Evolutionary conservation across 1,140 invertebrate species (phyloP).

Genomic region (Wasmannia auropunctata): DNA sequence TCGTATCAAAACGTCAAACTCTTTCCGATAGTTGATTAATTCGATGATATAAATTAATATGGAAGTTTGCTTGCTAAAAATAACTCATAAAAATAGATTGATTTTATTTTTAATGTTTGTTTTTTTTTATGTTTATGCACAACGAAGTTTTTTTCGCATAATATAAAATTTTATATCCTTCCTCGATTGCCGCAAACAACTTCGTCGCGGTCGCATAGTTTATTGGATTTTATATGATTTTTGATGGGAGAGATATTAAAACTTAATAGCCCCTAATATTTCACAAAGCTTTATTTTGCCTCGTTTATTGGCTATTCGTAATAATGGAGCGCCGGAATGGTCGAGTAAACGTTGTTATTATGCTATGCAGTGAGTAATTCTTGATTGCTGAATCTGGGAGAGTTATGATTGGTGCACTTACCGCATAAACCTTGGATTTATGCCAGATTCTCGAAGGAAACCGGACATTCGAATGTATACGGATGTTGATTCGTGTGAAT

Average conservation of each 20-base stretch:
- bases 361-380: constrained; percentile 22
- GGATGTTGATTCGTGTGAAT: neutral
- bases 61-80: neutral
- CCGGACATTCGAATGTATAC: neutral
- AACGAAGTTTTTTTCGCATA: neutral
- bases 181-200: neutral
- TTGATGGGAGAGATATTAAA: neutral
- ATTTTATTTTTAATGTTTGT: neutral
- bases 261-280: neutral
- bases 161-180: neutral
- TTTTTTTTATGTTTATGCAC: neutral
- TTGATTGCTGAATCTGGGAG: constrained; percentile 18
- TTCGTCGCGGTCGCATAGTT: neutral
- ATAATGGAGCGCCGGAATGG: constrained; percentile 20
- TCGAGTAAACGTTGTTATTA: constrained; percentile 37
- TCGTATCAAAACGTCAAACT: neutral
- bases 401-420: neutral
- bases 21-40: neutral
- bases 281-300: constrained; percentile 24
- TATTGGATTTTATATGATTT: neutral
- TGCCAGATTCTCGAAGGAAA: constrained; percentile 30
- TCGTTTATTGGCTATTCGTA: constrained; percentile 30
- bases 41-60: neutral
- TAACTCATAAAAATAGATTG: neutral
- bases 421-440: neutral